Evolutionary conservation across 92 coral and sea anemone genomes (phyloP).

Genomic region (Palythoa grandiflora): DNA sequence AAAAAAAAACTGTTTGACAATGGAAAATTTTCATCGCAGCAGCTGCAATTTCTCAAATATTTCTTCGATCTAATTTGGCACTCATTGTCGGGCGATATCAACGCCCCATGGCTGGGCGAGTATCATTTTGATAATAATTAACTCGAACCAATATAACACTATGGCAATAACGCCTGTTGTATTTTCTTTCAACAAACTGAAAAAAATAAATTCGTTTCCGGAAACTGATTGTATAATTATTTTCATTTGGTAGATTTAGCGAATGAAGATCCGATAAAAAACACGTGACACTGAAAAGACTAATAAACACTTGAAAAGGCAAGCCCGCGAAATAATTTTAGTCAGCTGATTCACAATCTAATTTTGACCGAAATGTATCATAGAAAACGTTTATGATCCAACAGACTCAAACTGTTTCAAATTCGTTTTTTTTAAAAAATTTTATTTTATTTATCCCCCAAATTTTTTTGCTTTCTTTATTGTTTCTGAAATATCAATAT

Average conservation of each 20-base stretch:
- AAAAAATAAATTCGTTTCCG: conserved; percentile 2
- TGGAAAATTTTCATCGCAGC: not conserved
- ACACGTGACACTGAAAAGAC: not conserved
- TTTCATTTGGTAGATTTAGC: not conserved
- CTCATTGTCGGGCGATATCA: conserved; percentile 16
- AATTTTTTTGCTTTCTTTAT: not conserved
- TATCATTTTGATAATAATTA: conserved; percentile 43
- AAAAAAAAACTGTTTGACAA: conserved; percentile 21
- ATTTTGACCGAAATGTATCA: not conserved
- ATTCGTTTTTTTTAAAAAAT: not conserved
- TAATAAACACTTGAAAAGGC: not conserved
- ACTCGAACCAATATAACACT: conserved; percentile 8
- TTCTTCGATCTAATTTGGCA: conserved; percentile 22
- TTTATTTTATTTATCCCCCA: not conserved
- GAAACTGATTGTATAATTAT: conserved; percentile 10
- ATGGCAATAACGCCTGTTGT: conserved; percentile 3
- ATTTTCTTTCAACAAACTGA: conserved; percentile 17
- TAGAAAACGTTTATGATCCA: too few species aligned
- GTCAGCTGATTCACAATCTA: conserved; percentile 29
- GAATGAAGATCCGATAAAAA: not conserved
- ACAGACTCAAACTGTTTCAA: not conserved
- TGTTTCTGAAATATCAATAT: conserved; percentile 30
- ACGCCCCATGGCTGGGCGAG: conserved; percentile 12
- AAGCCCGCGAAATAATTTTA: conserved; percentile 35
- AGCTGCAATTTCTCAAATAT: conserved; percentile 6